These are phyloP conservation scores for Brachypterus glaber DNA, from an alignment of 2,888 invertebrate species.

Conservation along the genomic window DNA sequence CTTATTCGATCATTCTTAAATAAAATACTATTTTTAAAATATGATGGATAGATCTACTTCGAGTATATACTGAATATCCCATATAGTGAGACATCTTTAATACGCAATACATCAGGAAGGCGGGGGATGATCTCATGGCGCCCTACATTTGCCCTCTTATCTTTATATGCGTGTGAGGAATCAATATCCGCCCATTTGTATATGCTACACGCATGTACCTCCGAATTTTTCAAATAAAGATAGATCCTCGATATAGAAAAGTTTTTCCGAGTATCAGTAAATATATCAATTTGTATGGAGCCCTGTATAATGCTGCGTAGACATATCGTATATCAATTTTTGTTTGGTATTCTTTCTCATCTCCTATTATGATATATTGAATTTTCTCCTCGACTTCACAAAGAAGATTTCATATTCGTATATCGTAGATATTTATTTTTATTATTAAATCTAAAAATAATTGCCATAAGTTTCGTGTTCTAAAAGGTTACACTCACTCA, in stretches of 20 bases:
- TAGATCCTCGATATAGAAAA: slow-evolving; percentile 21
- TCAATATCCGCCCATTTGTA: slow-evolving; percentile 4
- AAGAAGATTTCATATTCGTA: too few relatives aligned
- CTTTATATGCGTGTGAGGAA: slow-evolving; percentile 3
- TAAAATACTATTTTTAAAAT: too few relatives aligned
- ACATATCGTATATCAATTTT: slow-evolving; percentile 10
- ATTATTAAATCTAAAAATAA: too few relatives aligned
- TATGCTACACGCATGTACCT: slow-evolving; percentile 6
- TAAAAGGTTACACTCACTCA: too few relatives aligned
- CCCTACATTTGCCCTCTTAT: not conserved
- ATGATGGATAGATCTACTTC: too few relatives aligned
- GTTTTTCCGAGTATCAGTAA: slow-evolving; percentile 19
- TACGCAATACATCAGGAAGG: not conserved
- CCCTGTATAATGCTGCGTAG: slow-evolving; percentile 11
- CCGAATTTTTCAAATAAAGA: slow-evolving; percentile 11
- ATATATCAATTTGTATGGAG: slow-evolving; percentile 21
- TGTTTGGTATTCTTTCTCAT: slow-evolving; percentile 6
- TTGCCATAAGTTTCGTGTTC: too few relatives aligned
- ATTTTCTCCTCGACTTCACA: too few relatives aligned
- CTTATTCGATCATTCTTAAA: too few relatives aligned
- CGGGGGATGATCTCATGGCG: not conserved
- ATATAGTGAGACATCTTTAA: not conserved
- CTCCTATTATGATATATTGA: slow-evolving; percentile 6
- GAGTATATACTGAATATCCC: too few relatives aligned
- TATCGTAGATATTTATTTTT: too few relatives aligned